Evolutionary conservation across 2,797 vertebrate genomes (phyloP).

Genomic region (Pagetopsis macropterus): DNA sequence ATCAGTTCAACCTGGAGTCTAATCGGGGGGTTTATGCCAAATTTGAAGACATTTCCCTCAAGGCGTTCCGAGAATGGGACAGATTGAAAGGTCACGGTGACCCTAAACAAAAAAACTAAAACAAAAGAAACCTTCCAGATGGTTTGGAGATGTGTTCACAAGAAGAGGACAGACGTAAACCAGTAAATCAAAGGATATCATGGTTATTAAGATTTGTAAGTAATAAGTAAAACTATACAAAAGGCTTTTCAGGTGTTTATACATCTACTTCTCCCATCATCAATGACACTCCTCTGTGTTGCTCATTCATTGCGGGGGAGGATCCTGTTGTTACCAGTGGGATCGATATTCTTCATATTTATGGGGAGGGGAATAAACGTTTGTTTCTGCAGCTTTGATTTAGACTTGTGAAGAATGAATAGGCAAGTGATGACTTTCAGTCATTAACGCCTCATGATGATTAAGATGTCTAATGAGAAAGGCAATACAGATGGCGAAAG

Average conservation of each 20-base stretch:
- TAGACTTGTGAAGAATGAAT: slow-evolving; percentile 22
- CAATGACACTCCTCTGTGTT: neutral
- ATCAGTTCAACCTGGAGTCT: too few relatives aligned
- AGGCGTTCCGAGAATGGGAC: too few relatives aligned
- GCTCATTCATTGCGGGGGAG: slow-evolving; percentile 16
- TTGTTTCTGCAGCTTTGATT: slow-evolving; percentile 44
- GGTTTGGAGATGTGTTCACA: too few relatives aligned
- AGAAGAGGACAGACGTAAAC: too few relatives aligned
- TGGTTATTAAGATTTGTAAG: too few relatives aligned
- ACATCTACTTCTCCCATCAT: neutral
- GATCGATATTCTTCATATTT: slow-evolving; percentile 43
- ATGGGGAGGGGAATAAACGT: slow-evolving; percentile 15
- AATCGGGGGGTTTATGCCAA: too few relatives aligned
- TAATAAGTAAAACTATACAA: neutral
- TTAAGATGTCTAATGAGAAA: slow-evolving; percentile 33
- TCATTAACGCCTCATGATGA: slow-evolving; percentile 38
- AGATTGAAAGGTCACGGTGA: too few relatives aligned
- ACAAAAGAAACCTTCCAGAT: too few relatives aligned
- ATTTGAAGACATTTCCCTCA: too few relatives aligned
- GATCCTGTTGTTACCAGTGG: slow-evolving; percentile 3
- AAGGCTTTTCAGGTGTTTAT: slow-evolving; percentile 1
- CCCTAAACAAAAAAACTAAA: too few relatives aligned
- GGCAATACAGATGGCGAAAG: slow-evolving; percentile 35
- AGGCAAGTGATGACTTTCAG: slow-evolving; percentile 17
- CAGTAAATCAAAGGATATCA: too few relatives aligned